Evolutionary conservation across 2,888 invertebrate genomes (phyloP), one percentile per base, ranked within the genome.

Genomic region (Nineta flava): DNA sequence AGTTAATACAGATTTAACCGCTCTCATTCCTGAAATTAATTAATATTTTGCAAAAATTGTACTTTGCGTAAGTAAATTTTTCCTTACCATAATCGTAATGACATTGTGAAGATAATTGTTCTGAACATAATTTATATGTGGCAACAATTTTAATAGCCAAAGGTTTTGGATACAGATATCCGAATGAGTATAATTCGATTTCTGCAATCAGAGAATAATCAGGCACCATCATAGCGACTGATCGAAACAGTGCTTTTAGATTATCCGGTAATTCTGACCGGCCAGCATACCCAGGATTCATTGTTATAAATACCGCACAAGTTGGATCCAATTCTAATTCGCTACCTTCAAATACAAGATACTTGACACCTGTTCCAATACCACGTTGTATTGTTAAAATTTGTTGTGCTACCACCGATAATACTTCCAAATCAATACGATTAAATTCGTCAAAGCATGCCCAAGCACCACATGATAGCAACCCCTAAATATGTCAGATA

Each of bases 161-260:
- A 1, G 86, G 87, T 56, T 90, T 81, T 1, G 94, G 93, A 58
- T 82, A 82, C 49, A 92, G 74, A 63, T 94, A 95, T 2, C 95
- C 95, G 62, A 81, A 90, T 0, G 95, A 92, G 61, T 94, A 95
- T 41, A 96, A 68, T 49, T 90, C 90, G 53, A 94, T 94, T 71
- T 95, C 94, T 0, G 93, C 88, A 60, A 96, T 95, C 46, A 95
- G 68, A 16, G 90, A 92, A 63, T 94, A 94, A 67, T 96, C 94
- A 0, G 95, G 95, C 15, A 94, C 93, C 93, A 94, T 94, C 94
- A 95, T 95, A 12, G 94, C 93, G 38, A 95, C 94, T 0, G 94
- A 90, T 53, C 93, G 77, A 74, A 93, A 93, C 34, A 93, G 70
- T 0, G 91, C 90, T 41, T 94, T 95, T 44, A 95, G 71, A 66